Conservation (phyloP, 2,113 vertebrate genomes). For the Agapornis roseicollis region DNA sequence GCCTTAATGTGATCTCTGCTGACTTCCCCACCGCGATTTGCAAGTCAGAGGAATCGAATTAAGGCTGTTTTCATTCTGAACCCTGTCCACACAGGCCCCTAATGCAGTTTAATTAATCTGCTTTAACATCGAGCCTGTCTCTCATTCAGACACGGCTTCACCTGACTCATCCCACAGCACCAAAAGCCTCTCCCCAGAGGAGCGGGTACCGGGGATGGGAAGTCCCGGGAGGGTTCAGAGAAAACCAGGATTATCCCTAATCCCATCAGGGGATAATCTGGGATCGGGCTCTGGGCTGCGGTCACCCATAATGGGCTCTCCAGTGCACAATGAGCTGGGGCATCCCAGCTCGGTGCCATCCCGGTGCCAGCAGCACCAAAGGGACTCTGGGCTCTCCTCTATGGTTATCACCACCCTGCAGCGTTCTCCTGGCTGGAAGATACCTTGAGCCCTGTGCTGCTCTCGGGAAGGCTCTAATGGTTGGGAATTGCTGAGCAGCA, state of each 20-base stretch:
- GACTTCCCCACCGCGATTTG: conserved; percentile 24
- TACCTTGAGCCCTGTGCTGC: background rate
- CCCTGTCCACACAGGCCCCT: background rate
- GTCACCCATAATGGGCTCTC: fast-evolving
- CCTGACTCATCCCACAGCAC: background rate
- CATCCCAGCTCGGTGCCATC: background rate
- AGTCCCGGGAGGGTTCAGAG: background rate
- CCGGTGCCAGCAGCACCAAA: background rate
- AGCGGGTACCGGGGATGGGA: background rate
- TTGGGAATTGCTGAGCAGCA: background rate
- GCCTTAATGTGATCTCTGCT: conserved; percentile 46
- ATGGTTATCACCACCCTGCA: background rate
- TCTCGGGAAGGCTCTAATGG: background rate
- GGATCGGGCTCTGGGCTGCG: fast-evolving
- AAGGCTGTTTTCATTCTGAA: background rate
- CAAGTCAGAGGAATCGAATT: conserved; percentile 46
- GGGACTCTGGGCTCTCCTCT: background rate
- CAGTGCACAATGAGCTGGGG: fast-evolving
- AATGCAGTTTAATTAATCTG: background rate
- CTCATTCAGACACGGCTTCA: background rate
- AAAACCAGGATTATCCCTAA: background rate
- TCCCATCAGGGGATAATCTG: background rate
- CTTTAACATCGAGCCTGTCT: background rate
- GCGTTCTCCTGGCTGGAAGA: background rate
- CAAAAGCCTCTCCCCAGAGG: background rate